Conservation (phyloP, 2,888 invertebrate species). For the Ypsolopha scabrella region DNA sequence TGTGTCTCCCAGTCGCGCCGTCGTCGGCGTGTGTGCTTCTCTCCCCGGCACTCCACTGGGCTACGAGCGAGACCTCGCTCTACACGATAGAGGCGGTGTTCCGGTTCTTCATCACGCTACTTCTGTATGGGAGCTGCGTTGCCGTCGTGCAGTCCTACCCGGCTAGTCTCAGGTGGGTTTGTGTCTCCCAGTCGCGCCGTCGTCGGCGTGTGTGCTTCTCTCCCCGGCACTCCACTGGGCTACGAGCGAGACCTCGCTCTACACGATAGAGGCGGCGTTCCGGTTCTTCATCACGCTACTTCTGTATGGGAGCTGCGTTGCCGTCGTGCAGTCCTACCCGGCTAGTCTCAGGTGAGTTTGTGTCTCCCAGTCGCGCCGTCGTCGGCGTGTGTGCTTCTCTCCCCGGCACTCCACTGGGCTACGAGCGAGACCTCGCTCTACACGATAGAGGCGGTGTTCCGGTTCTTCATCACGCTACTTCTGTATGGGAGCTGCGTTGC, state of each 20-base stretch:
- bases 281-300: slow-evolving; percentile 56
- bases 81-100: neutral
- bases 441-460: neutral
- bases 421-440: neutral
- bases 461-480: neutral
- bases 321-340: slow-evolving; percentile 66
- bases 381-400: neutral
- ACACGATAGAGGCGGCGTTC: slow-evolving; percentile 57
- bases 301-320: slow-evolving; percentile 57
- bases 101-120: neutral
- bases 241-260: slow-evolving; percentile 42
- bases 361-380: too few species aligned
- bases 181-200: neutral
- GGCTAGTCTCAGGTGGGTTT: neutral
- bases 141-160: neutral
- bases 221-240: slow-evolving; percentile 61
- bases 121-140: neutral
- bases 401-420: neutral
- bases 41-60: neutral
- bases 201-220: slow-evolving; percentile 36
- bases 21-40: neutral
- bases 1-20: neutral
- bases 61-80: neutral
- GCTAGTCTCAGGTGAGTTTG: slow-evolving; percentile 69
- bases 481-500: neutral